These are phyloP conservation scores for Cryptotis parvus DNA, from an alignment of 2,113 vertebrate species.

Conservation along the genomic window DNA sequence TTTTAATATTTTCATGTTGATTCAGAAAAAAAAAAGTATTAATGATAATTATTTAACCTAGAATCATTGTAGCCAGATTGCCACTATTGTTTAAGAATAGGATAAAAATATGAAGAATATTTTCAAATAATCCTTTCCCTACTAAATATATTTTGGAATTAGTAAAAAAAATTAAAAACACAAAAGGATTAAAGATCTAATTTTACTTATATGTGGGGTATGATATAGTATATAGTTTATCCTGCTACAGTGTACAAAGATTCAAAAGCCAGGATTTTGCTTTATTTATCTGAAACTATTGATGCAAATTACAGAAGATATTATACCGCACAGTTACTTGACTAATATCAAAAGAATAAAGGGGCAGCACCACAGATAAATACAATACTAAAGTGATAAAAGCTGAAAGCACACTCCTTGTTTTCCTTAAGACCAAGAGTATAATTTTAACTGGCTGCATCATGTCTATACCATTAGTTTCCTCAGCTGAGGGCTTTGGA, in stretches of 20 bases:
- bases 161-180: constrained; percentile 14
- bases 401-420: not conserved
- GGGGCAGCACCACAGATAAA: not conserved
- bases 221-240: not conserved
- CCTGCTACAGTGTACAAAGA: not conserved
- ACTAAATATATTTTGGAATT: not conserved
- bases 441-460: constrained; percentile 31
- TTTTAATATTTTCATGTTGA: constrained; percentile 1
- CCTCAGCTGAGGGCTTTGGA: constrained; percentile 1
- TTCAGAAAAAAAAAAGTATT: constrained; percentile 1
- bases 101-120: not conserved
- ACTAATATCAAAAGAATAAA: not conserved
- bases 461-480: constrained; percentile 15
- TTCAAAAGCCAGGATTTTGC: constrained; percentile 54
- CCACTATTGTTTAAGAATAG: constrained; percentile 12
- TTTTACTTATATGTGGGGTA: not conserved
- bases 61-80: not conserved
- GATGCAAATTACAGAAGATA: constrained; percentile 47
- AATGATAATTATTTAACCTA: constrained; percentile 11
- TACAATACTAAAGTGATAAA: constrained; percentile 14
- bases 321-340: not conserved
- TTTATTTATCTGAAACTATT: not conserved
- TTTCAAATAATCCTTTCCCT: not conserved
- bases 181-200: not conserved
- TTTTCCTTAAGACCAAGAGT: constrained; percentile 10